phyloP scores from a whole-genome alignment of 2,113 vertebrate species.

The Calcarius ornatus region DNA sequence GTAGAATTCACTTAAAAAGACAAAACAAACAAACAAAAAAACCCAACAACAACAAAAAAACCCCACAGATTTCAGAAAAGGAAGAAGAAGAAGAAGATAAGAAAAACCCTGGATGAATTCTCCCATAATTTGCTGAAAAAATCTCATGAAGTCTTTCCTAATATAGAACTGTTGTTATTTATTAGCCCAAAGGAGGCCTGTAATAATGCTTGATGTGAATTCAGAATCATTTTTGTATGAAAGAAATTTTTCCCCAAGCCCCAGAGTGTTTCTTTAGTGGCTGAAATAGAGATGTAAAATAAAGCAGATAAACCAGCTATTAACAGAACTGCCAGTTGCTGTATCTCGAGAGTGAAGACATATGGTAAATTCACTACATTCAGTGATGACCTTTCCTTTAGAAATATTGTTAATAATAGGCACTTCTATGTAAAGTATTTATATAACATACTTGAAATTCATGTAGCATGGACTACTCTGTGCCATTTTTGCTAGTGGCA shows the following conservation, averaged over 20 bases:
- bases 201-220: background rate
- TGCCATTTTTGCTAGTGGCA: background rate
- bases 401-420: constrained; percentile 53
- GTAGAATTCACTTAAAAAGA: background rate
- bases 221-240: background rate
- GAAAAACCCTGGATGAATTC: background rate
- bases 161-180: constrained; percentile 18
- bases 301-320: constrained; percentile 41
- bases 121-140: background rate
- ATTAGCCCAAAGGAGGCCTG: background rate
- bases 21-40: background rate
- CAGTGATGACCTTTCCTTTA: constrained; percentile 28
- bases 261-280: constrained; percentile 6
- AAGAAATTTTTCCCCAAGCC: background rate
- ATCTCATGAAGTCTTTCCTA: background rate
- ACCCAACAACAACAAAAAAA: background rate
- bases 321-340: constrained; percentile 54
- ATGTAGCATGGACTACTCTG: background rate
- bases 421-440: constrained; percentile 26
- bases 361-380: constrained; percentile 28
- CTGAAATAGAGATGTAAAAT: constrained; percentile 41
- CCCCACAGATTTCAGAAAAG: background rate
- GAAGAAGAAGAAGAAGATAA: background rate
- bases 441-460: constrained; percentile 28
- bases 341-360: constrained; percentile 33